Evolutionary conservation across 2,113 vertebrate genomes (phyloP).

Genomic region (Calcarius ornatus): DNA sequence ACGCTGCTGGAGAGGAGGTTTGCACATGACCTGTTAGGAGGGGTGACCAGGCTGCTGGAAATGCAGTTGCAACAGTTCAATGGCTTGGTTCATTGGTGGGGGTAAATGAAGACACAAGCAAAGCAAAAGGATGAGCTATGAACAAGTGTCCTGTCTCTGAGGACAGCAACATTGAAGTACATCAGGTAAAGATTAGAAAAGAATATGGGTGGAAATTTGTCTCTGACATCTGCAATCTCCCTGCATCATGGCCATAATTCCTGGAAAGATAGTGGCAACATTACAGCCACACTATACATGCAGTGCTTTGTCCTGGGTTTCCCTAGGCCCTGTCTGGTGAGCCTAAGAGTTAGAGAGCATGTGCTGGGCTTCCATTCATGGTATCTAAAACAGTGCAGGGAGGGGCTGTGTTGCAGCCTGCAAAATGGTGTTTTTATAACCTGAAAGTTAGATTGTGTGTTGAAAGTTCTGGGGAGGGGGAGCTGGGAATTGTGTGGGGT

Average conservation of each 20-base stretch:
- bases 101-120: neutral
- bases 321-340: too few species aligned
- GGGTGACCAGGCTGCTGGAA: neutral
- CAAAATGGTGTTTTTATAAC: too few species aligned
- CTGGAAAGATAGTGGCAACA: neutral
- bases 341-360: too few species aligned
- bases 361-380: too few species aligned
- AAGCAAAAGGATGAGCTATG: neutral
- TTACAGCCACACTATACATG: too few species aligned
- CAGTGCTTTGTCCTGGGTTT: too few species aligned
- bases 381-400: too few species aligned
- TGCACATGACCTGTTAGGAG: neutral
- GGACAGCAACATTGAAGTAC: neutral
- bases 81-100: neutral
- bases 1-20: neutral
- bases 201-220: neutral
- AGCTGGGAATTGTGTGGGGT: too few species aligned
- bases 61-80: neutral
- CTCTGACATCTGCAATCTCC: neutral
- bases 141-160: neutral
- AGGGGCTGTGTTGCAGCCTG: too few species aligned
- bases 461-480: too few species aligned
- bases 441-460: too few species aligned
- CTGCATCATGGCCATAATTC: accelerated
- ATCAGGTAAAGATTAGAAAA: neutral